These are phyloP conservation scores for Sebastes iracundus DNA, from an alignment of 2,797 vertebrate genomes.

Conservation along the genomic window DNA sequence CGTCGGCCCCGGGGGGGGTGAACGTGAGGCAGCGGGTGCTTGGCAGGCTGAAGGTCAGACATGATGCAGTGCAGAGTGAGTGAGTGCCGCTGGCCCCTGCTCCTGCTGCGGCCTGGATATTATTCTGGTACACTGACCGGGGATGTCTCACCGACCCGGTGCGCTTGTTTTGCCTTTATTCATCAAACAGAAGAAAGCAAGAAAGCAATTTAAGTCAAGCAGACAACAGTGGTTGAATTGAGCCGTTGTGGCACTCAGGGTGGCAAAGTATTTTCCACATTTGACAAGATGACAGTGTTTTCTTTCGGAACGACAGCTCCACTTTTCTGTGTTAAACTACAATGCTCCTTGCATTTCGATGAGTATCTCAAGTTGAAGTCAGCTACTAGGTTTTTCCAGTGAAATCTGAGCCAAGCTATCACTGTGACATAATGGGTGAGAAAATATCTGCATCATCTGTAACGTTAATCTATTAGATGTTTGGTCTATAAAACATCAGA, in stretches of 20 bases:
- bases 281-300: conserved; percentile 44
- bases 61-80: conserved; percentile 65
- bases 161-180: conserved; percentile 44
- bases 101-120: conserved; percentile 60
- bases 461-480: accelerated
- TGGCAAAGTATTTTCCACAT: neutral
- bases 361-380: neutral
- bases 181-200: conserved; percentile 16
- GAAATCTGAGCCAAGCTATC: neutral
- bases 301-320: conserved; percentile 17
- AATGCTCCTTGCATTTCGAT: conserved; percentile 3
- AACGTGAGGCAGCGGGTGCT: conserved; percentile 58
- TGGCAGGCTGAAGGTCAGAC: conserved; percentile 75
- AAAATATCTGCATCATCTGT: neutral
- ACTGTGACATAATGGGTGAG: neutral
- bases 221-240: conserved; percentile 19
- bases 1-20: conserved; percentile 42
- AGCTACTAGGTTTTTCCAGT: neutral
- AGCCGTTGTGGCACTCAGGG: conserved; percentile 21
- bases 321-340: neutral
- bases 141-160: conserved; percentile 26
- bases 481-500: accelerated
- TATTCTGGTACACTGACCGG: conserved; percentile 50
- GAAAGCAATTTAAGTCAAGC: conserved; percentile 21
- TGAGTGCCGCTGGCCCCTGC: conserved; percentile 52